Base-by-base conservation (phyloP, 1,140 invertebrate genomes). In the Drosophila ironensis region DNA sequence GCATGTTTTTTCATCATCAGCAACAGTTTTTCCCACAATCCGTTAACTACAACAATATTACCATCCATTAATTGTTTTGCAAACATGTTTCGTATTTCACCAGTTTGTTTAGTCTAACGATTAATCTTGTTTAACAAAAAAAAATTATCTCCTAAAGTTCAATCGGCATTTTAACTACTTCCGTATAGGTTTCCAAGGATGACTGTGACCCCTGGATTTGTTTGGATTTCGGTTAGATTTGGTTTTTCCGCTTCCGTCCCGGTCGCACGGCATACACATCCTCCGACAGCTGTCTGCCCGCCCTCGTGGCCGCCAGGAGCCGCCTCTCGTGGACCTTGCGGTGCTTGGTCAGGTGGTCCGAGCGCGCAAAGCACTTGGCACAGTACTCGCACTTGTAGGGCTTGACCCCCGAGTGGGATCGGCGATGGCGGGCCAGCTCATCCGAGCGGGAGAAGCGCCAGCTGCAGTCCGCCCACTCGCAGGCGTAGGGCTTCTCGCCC, bases 361-460 rank as follows among this genome's bases (percentile, higher is more conserved):
- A 97, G 9, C 97, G 92, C 1, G 96, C 95, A 89, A 98, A 98
- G 61, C 94, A 92, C 89, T 98, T 97, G 30, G 93, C 92, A 84
- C 97, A 98, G 66, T 96, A 93, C 17, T 92, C 91, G 87, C 97
- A 98, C 7, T 94, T 92, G 88, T 98, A 98, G 0, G 97, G 97
- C 88, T 98, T 97, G 1, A 96, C 91, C 1, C 93, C 93, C 0
- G 92, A 93, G 67, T 94, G 93, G 0, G 92, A 93, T 33, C 93
- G 81, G 12, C 91, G 91, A 74, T 94, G 93, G 0, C 94, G 89
- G 0, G 88, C 86, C 24, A 99, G 91, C 89, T 99, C 97, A 84
- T 99, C 98, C 0, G 97, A 98, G 28, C 97, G 91, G 2, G 97
- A 98, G 91, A 99, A 99, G 54, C 95, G 93, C 97, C 98, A 99